phyloP scores from a whole-genome alignment of 2,888 invertebrate genomes.

The Prosapia bicincta region DNA sequence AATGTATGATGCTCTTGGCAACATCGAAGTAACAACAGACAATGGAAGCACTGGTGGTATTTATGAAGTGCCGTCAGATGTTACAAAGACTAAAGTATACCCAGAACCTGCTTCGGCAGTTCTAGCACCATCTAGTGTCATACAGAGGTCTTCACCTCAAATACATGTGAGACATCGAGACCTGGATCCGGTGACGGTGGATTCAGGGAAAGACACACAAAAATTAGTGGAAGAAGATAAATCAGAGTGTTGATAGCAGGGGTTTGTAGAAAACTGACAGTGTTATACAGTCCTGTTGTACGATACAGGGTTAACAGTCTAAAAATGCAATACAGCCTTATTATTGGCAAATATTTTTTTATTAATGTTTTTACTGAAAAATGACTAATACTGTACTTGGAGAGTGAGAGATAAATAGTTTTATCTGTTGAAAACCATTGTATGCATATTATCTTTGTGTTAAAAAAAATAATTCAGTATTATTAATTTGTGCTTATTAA shows the following conservation, averaged over 20 bases:
- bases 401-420: background rate
- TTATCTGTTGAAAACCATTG: background rate
- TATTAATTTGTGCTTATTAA: background rate
- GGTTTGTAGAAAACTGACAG: constrained; percentile 2
- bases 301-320: background rate
- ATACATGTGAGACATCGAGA: constrained; percentile 70
- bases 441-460: background rate
- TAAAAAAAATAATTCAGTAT: background rate
- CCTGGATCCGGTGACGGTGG: constrained; percentile 75
- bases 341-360: background rate
- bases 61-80: constrained; percentile 77
- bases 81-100: constrained; percentile 53
- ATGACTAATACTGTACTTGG: background rate
- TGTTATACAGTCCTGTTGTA: background rate
- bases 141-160: constrained; percentile 72
- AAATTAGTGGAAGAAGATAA: constrained; percentile 87
- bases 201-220: constrained; percentile 89
- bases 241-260: constrained; percentile 49
- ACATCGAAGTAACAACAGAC: constrained; percentile 39
- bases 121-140: constrained; percentile 74
- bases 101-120: constrained; percentile 53
- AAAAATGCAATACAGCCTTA: background rate
- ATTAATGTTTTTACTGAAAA: background rate
- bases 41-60: constrained; percentile 52
- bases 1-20: constrained; percentile 83